These are phyloP conservation scores for Bilobella aurantiaca DNA, from an alignment of 1,140 invertebrate species.

Conservation along the genomic window DNA sequence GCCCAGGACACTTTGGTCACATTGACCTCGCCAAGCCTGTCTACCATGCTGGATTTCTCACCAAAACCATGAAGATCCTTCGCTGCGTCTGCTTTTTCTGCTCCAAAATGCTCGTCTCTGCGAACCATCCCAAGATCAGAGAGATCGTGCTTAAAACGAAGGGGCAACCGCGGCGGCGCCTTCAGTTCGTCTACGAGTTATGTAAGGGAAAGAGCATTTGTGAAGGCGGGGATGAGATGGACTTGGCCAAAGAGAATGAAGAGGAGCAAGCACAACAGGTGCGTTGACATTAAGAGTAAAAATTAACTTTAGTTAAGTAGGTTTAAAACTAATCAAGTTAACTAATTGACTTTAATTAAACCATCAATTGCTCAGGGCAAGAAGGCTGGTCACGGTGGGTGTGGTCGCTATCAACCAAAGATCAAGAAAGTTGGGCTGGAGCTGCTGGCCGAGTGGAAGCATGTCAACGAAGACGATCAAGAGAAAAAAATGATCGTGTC, in stretches of 20 bases:
- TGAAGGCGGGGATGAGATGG: conserved; percentile 97
- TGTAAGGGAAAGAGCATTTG: conserved; percentile 98
- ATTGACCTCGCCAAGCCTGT: conserved; percentile 97
- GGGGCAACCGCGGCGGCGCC: conserved; percentile 86
- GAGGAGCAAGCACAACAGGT: conserved; percentile 30
- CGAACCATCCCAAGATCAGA: conserved; percentile 94
- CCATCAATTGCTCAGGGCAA: too few species aligned
- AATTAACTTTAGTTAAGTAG: too few species aligned
- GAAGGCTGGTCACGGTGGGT: conserved; percentile 83
- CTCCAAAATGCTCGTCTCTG: conserved; percentile 85
- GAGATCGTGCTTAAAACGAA: conserved; percentile 94
- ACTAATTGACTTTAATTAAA: too few species aligned
- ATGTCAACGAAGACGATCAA: conserved; percentile 94
- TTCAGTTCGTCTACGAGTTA: conserved; percentile 92
- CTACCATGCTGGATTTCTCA: conserved; percentile 97
- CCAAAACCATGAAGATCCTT: conserved; percentile 92
- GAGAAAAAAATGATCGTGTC: conserved; percentile 86
- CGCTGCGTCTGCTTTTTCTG: conserved; percentile 97
- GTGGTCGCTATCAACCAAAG: conserved; percentile 92
- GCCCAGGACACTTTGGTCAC: conserved; percentile 99
- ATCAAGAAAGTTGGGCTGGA: conserved; percentile 81
- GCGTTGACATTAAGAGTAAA: background rate
- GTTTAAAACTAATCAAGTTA: too few species aligned
- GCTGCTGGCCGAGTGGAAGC: conserved; percentile 92
- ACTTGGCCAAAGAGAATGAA: conserved; percentile 42